Percentiles rank a stretch among this genome's conserved stretches.
Evolutionary conservation across 2,888 invertebrate species (phyloP).

Genomic region (Sinopyrophorus schimmeli): DNA sequence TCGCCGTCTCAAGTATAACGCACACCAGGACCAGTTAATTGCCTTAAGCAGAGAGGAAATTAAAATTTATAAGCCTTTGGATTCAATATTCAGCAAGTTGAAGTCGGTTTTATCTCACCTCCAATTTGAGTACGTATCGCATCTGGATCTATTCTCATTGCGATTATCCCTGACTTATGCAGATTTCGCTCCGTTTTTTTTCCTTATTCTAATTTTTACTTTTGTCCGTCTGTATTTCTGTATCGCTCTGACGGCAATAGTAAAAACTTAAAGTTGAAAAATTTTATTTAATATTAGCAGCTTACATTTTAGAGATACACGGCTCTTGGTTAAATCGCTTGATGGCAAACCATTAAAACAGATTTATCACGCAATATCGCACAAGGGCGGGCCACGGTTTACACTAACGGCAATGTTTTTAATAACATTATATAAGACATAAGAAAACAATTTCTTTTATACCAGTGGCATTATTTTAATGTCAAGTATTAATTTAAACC

Average conservation of each 20-base stretch:
- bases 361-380: constrained; percentile 25
- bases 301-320: constrained; percentile 17
- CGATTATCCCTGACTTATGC: constrained; percentile 48
- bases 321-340: constrained; percentile 19
- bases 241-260: too few relatives aligned
- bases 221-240: constrained; percentile 13
- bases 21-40: constrained; percentile 47
- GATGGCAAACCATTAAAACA: constrained; percentile 21
- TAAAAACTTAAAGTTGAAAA: too few relatives aligned
- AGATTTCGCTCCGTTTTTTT: constrained; percentile 39
- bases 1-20: constrained; percentile 30
- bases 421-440: too few relatives aligned
- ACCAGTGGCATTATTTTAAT: too few relatives aligned
- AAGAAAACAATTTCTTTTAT: too few relatives aligned
- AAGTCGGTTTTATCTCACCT: constrained; percentile 41
- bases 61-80: constrained; percentile 54
- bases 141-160: constrained; percentile 49
- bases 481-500: too few relatives aligned
- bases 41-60: constrained; percentile 50
- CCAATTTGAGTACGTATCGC: constrained; percentile 46
- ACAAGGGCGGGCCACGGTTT: constrained; percentile 15
- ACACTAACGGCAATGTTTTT: constrained; percentile 1
- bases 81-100: constrained; percentile 45
- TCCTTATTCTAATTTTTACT: constrained; percentile 27
- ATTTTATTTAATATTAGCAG: constrained; percentile 23